phyloP scores from a whole-genome alignment of 2,888 invertebrate genomes.

The Monochamus alternatus region DNA sequence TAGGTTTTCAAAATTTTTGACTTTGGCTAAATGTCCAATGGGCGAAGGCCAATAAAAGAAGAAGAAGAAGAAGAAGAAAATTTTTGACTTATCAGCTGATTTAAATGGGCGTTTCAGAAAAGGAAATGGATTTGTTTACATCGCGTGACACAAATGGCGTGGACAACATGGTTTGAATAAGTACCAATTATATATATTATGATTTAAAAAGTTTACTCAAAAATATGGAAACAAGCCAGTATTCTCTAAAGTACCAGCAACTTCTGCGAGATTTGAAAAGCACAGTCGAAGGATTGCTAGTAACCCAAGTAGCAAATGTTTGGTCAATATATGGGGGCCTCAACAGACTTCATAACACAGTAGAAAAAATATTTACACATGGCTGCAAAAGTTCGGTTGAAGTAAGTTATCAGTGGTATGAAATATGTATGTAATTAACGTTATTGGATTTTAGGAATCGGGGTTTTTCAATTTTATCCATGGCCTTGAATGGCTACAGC shows the following conservation, averaged over 20 bases:
- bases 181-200: background rate
- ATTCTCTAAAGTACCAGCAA: conserved; percentile 69
- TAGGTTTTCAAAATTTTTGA: too few relatives aligned
- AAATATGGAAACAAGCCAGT: conserved; percentile 52
- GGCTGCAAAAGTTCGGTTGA: conserved; percentile 67
- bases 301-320: conserved; percentile 74
- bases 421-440: conserved; percentile 19
- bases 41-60: too few relatives aligned
- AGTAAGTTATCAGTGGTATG: conserved; percentile 36
- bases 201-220: background rate
- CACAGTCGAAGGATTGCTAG: conserved; percentile 75
- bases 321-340: conserved; percentile 77
- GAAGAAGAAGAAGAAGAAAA: too few relatives aligned
- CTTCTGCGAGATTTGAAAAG: conserved; percentile 73
- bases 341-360: conserved; percentile 73
- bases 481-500: conserved; percentile 76
- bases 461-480: conserved; percentile 75
- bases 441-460: conserved; percentile 69
- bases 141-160: too few relatives aligned
- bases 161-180: too few relatives aligned
- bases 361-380: conserved; percentile 75
- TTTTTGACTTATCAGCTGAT: too few relatives aligned
- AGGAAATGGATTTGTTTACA: background rate
- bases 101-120: background rate
- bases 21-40: too few relatives aligned